phyloP scores from a whole-genome alignment of 2,888 invertebrate species.

The Caradrina kadenii region DNA sequence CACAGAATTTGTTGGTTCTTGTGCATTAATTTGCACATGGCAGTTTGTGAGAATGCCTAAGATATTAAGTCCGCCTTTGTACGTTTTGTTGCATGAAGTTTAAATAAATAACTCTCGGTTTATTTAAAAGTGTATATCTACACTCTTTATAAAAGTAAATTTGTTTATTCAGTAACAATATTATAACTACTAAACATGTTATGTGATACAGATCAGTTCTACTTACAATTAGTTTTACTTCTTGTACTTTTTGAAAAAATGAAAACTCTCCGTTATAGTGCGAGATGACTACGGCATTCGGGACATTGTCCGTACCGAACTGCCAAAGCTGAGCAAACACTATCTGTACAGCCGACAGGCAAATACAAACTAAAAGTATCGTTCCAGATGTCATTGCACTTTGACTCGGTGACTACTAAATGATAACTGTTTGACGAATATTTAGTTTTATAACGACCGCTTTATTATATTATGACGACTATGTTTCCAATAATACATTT shows the following conservation, averaged over 20 bases:
- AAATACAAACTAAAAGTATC: constrained; percentile 23
- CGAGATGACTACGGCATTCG: neutral
- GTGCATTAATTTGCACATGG: no score
- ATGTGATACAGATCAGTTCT: constrained; percentile 4
- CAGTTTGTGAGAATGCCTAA: no score
- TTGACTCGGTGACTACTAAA: neutral
- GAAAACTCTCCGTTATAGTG: constrained; percentile 10
- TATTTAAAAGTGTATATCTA: no score
- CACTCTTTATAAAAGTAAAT: neutral
- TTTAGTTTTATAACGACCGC: constrained; percentile 2
- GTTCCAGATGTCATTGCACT: constrained; percentile 26
- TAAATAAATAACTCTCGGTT: no score
- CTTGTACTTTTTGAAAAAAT: constrained; percentile 26
- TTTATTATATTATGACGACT: constrained; percentile 8
- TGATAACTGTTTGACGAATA: constrained; percentile 11
- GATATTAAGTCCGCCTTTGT: no score
- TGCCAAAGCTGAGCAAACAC: constrained; percentile 31
- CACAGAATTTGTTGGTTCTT: no score
- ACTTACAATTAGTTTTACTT: constrained; percentile 35
- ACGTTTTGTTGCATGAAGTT: no score
- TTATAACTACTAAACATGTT: neutral
- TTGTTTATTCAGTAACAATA: neutral
- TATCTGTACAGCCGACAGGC: constrained; percentile 7
- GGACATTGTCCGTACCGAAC: constrained; percentile 35
- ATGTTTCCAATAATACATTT: neutral